Evolutionary conservation across 2,888 invertebrate genomes (phyloP).

Genomic region (Acrocyrtus sp.): DNA sequence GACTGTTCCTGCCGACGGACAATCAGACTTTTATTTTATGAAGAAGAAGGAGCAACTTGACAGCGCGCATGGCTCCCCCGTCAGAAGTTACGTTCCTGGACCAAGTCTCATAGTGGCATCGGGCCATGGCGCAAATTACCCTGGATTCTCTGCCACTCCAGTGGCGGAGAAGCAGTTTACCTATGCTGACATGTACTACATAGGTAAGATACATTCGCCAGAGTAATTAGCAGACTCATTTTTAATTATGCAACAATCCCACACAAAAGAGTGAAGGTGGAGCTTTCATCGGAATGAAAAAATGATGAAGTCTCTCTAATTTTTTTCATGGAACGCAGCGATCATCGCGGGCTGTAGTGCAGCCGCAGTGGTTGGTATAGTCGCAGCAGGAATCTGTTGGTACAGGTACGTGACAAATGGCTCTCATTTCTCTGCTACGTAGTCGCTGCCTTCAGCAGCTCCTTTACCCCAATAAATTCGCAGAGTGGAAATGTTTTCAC

Average conservation of each 20-base stretch:
- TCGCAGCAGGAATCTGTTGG: constrained; percentile 73
- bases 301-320: neutral
- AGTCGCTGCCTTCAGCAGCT: too few relatives aligned
- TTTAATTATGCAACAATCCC: neutral
- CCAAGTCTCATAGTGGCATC: constrained; percentile 54
- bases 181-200: constrained; percentile 66
- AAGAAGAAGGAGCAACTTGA: constrained; percentile 45
- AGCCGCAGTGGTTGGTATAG: constrained; percentile 70
- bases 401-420: constrained; percentile 69
- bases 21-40: constrained; percentile 46
- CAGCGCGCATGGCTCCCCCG: constrained; percentile 3
- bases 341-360: constrained; percentile 72
- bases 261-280: neutral
- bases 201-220: constrained; percentile 64
- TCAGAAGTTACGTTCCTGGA: constrained; percentile 22
- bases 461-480: too few relatives aligned
- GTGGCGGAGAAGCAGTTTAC: constrained; percentile 35
- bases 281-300: constrained; percentile 3
- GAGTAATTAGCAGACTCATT: neutral
- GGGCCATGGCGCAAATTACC: constrained; percentile 42
- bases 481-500: too few relatives aligned
- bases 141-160: constrained; percentile 11
- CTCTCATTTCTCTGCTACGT: too few relatives aligned
- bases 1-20: constrained; percentile 13
- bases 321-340: constrained; percentile 66